These are phyloP conservation scores for Nylanderia fulva DNA, from an alignment of 1,140 invertebrate genomes.

Conservation along the genomic window DNA sequence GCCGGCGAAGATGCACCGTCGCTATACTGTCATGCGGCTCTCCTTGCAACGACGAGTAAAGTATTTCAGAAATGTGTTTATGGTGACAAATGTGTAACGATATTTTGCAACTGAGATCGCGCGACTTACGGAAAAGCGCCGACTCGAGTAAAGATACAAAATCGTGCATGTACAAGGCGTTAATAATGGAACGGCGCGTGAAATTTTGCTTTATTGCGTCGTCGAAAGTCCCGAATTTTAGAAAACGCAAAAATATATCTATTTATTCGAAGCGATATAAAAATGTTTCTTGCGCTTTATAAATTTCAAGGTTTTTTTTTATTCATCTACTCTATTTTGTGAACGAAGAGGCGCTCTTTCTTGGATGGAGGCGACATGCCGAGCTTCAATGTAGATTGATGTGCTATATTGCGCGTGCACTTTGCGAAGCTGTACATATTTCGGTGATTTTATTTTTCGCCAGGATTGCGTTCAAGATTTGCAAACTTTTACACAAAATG, in stretches of 20 bases:
- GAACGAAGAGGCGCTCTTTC: neutral
- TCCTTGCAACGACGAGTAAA: conserved; percentile 51
- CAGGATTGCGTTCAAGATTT: conserved; percentile 48
- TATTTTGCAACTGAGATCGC: conserved; percentile 33
- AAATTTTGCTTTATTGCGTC: conserved; percentile 17
- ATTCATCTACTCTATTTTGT: neutral
- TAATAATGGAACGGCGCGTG: neutral
- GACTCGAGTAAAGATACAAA: neutral
- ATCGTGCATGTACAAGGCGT: neutral
- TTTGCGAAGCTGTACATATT: conserved; percentile 11
- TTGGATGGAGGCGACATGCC: conserved; percentile 30
- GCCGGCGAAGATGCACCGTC: conserved; percentile 56
- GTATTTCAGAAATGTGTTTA: conserved; percentile 60
- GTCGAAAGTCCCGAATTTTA: neutral
- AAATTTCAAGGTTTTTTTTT: conserved; percentile 8
- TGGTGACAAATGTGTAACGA: conserved; percentile 59
- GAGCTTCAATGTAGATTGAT: conserved; percentile 53
- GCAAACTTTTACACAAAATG: conserved; percentile 40
- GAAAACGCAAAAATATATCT: neutral
- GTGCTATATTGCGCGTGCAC: conserved; percentile 38
- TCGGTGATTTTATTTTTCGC: conserved; percentile 56
- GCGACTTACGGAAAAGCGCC: conserved; percentile 16
- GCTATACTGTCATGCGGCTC: conserved; percentile 50
- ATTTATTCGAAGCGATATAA: neutral
- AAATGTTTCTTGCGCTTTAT: neutral